Base-by-base conservation (phyloP, 2,797 vertebrate genomes). In the Echeneis naucrates region DNA sequence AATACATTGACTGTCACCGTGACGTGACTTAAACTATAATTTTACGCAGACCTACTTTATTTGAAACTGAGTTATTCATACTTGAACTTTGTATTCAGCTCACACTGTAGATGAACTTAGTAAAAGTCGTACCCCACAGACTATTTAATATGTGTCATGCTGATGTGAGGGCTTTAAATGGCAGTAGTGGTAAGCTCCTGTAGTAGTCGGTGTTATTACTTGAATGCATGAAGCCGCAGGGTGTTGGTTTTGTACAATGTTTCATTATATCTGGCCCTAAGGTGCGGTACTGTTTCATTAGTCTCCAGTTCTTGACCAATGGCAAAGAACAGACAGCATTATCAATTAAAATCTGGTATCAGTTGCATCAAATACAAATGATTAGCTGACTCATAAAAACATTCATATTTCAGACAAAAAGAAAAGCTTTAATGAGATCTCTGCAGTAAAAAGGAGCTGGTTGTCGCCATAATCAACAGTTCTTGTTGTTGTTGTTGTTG, bases 151-250 rank as follows among this genome's bases (percentile, higher is more conserved):
- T 62, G 63, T 61, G 54, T 81, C 81, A 64, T 42, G 70, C 75
- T 79, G 77, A 72, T 76, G 69, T 59, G 52, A 63, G 75, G 56
- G 66, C 66, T 86, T 78, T 84, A 89, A 87, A 87, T 81, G 77
- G 75, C 76, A 82, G 56, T 35, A 61, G 66, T 52, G 65, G 54
- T 58, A 75, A 75, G 58, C 61, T 77, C 58, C 69, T 48, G 68
- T 17, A 38, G 60, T 19, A 63, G 44, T 23, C 35, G 56, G 57
- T n/a, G n/a, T 45, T 68, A 32, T 84, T 65, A 27, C 48, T 75
- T 72, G 57, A 54, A 51, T 19, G 19, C 65, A 50, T 63, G 32
- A 30, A 59, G 62, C 64, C 8, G 21, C 55, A 73, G 76, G 78
- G 74, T 68, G 47, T 71, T 63, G 47, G 55, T 75, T 64, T 62